Conservation (phyloP, 92 coral and sea anemone species). For the Zoanthus sansibaricus region DNA sequence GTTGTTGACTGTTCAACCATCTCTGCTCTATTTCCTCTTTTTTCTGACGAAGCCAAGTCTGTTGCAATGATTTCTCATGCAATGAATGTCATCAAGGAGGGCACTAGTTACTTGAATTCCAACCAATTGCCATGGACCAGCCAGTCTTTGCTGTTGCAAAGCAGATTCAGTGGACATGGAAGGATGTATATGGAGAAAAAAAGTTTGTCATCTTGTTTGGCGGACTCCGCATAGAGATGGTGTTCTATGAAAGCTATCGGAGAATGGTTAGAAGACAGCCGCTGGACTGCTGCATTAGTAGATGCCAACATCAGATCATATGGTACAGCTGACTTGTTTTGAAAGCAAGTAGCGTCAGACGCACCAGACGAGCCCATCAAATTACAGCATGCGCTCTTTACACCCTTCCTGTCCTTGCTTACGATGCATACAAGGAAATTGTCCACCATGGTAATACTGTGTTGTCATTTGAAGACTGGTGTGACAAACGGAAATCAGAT, state of each 20-base stretch:
- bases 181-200: neutral
- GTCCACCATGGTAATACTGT: slow-evolving; percentile 21
- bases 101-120: slow-evolving; percentile 63
- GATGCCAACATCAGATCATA: slow-evolving; percentile 62
- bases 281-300: slow-evolving; percentile 27
- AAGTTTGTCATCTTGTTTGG: too few species aligned
- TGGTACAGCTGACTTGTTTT: slow-evolving; percentile 78
- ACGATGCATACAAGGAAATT: slow-evolving; percentile 49
- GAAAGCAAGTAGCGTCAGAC: slow-evolving; percentile 56
- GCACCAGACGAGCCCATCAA: slow-evolving; percentile 74
- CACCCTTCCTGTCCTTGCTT: slow-evolving; percentile 57
- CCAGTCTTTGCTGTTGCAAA: slow-evolving; percentile 3
- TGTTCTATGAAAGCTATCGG: slow-evolving; percentile 62
- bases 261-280: slow-evolving; percentile 61
- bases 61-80: slow-evolving; percentile 73
- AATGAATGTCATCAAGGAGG: slow-evolving; percentile 63
- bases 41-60: slow-evolving; percentile 76
- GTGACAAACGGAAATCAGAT: slow-evolving; percentile 28
- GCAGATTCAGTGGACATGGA: slow-evolving; percentile 4
- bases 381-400: slow-evolving; percentile 68
- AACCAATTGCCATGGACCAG: slow-evolving; percentile 46
- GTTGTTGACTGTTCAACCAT: slow-evolving; percentile 42
- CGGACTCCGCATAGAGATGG: too few species aligned
- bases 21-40: slow-evolving; percentile 68
- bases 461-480: slow-evolving; percentile 66